Base-by-base conservation (phyloP, 2,888 invertebrate species). In the Ariolimax columbianus region DNA sequence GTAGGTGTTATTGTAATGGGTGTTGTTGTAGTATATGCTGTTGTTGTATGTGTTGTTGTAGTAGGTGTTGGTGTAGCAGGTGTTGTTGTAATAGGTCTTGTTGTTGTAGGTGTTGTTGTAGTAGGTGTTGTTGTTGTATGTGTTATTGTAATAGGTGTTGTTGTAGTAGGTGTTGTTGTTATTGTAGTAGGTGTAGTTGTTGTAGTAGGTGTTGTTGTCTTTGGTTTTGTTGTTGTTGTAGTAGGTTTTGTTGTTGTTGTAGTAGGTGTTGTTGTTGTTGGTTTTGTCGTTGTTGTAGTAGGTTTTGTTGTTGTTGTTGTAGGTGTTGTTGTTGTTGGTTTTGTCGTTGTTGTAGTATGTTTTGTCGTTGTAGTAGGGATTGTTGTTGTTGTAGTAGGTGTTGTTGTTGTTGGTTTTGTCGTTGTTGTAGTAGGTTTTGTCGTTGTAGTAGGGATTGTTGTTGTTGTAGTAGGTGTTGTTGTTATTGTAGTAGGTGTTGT, bases 341-440 rank as follows among this genome's bases (percentile, higher is more conserved):
- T 38, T 30, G 68, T 80, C 11, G 47, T 43, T 51, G 81, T 43
- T 51, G 72, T 51, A 23, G 81, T 33, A 63, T 17, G 26, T 14
- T 23, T 79, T n/a, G 43, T 63, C 19, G 26, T 66, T 23, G 79
- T 6, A 2, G 63, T 40, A 40, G 66, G 26, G n/a, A 11, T 43
- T 59, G n/a, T 68, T 70, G 70, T 68, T 47, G 70, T 43, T 51
- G 70, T 33, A 70, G 80, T 19, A 40, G 47, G 33, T 47, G 47
- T 47, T 40, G 40, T 66, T 40, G 66, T 14, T 63, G 40, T 70
- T 11, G 70, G 26, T 7, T 51, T 80, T 7, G 43, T 68, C 33
- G 70, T 33, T 30, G 79, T 19, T 43, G 55, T 36, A 30, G 77
- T 7, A 26, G 36, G 36, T 26, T 7, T 72, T 38, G 55, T 30